Conservation (phyloP, 30 jellyfish, hydroid and myxozoan genomes). For the Hydra vulgaris region DNA sequence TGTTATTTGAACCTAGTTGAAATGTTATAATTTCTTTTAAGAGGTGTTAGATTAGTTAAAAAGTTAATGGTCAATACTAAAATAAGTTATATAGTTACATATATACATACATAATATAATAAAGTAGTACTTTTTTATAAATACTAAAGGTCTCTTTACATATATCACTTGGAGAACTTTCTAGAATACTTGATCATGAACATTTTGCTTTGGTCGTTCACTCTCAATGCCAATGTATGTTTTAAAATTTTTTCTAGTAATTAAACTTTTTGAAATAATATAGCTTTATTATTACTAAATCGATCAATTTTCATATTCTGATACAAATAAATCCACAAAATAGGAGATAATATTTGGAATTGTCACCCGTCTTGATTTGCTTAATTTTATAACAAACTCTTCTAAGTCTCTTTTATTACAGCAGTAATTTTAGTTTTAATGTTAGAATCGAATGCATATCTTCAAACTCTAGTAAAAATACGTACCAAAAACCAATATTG, state of each 20-base stretch:
- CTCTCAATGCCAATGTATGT: conserved; percentile 75
- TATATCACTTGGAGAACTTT: conserved; percentile 60
- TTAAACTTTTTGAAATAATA: neutral
- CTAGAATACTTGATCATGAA: conserved; percentile 82
- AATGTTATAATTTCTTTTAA: too few relatives aligned
- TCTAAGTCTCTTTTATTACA: neutral
- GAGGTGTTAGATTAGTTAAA: too few relatives aligned
- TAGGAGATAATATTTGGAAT: conserved; percentile 87
- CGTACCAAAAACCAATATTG: too few relatives aligned
- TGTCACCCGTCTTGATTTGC: conserved; percentile 83
- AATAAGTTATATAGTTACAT: too few relatives aligned
- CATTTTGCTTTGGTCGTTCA: conserved; percentile 87
- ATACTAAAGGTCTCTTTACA: conserved; percentile 56
- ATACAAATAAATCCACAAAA: conserved; percentile 52
- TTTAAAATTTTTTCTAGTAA: too few relatives aligned
- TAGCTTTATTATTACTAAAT: neutral
- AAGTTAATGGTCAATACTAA: too few relatives aligned
- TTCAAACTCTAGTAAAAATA: too few relatives aligned
- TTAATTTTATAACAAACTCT: conserved; percentile 54
- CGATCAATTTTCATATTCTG: conserved; percentile 32
- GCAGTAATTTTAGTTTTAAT: neutral
- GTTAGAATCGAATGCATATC: too few relatives aligned
- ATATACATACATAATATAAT: neutral
- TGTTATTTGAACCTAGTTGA: too few relatives aligned
- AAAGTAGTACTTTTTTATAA: neutral